A percentile compares a stretch with the other conserved stretches of the same genome.
Conservation (phyloP, 2,797 vertebrate species). For the Manis javanica region DNA sequence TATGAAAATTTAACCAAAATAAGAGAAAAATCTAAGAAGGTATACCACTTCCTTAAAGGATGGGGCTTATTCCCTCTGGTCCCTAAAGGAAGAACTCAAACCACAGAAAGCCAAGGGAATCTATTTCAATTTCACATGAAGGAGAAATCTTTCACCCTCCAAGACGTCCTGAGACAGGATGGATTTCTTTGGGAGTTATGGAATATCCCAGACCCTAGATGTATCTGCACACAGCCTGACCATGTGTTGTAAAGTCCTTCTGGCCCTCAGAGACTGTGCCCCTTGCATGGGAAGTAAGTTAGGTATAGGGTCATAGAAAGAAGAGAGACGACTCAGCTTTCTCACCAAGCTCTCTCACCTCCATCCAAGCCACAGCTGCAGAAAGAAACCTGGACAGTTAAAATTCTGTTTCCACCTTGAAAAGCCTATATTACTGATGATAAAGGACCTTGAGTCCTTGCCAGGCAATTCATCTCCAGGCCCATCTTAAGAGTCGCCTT, state of each 20-base stretch:
- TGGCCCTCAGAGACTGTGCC: neutral
- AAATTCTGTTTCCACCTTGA: neutral
- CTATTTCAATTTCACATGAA: neutral
- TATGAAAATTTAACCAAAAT: neutral
- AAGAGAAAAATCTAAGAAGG: constrained; percentile 36
- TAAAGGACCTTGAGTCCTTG: neutral
- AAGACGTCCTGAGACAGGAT: neutral
- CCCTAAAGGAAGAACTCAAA: neutral
- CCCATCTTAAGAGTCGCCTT: neutral
- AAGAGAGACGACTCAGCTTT: neutral
- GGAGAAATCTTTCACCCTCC: neutral
- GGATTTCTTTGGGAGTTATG: neutral
- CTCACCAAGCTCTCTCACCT: neutral
- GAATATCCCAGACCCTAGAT: neutral
- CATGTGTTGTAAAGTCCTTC: neutral
- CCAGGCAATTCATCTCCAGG: neutral
- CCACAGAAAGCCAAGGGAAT: neutral
- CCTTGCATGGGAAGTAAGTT: neutral
- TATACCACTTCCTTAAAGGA: neutral
- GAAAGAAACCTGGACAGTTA: constrained; percentile 17
- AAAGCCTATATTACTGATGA: neutral
- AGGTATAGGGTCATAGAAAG: neutral
- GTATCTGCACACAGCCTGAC: neutral
- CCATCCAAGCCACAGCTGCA: neutral
- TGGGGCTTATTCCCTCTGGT: neutral